Percentiles rank a stretch among this genome's conserved stretches.
These are phyloP conservation scores for Emydocephalus ijimae DNA, from an alignment of 2,113 vertebrate species.

Conservation along the genomic window DNA sequence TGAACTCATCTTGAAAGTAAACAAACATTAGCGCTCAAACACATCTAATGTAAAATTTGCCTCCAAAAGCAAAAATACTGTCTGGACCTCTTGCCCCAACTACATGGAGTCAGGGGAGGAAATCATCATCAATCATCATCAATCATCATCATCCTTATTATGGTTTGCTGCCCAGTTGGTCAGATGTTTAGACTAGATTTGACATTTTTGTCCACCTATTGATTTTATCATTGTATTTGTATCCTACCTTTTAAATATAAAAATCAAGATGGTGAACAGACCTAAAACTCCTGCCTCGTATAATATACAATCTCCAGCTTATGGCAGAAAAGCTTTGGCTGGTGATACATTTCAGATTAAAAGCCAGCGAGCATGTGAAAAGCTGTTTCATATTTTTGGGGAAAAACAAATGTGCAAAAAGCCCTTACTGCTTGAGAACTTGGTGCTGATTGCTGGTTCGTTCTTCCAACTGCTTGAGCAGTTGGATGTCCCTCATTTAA, in stretches of 20 bases:
- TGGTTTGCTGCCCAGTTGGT: neutral
- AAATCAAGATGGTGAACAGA: neutral
- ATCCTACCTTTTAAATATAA: neutral
- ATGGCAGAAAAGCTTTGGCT: neutral
- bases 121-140: neutral
- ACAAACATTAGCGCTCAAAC: neutral
- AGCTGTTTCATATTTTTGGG: neutral
- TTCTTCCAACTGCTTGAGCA: conserved; percentile 41
- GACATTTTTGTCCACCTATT: neutral
- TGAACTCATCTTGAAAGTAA: neutral
- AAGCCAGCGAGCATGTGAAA: neutral
- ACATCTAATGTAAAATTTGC: neutral
- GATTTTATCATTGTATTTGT: neutral
- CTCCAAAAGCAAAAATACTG: neutral
- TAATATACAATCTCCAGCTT: neutral
- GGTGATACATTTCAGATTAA: neutral
- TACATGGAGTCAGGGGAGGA: neutral
- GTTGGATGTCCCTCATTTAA: conserved; percentile 25
- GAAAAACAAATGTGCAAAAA: conserved; percentile 12
- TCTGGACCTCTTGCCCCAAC: neutral
- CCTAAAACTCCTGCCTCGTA: neutral
- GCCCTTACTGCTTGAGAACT: neutral
- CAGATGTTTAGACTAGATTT: neutral
- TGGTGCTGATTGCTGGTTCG: conserved; percentile 12
- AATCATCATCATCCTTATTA: too few relatives aligned